Evolutionary conservation across 2,888 invertebrate genomes (phyloP), one percentile per base, ranked within the genome.

Genomic region (Thecophora atra): DNA sequence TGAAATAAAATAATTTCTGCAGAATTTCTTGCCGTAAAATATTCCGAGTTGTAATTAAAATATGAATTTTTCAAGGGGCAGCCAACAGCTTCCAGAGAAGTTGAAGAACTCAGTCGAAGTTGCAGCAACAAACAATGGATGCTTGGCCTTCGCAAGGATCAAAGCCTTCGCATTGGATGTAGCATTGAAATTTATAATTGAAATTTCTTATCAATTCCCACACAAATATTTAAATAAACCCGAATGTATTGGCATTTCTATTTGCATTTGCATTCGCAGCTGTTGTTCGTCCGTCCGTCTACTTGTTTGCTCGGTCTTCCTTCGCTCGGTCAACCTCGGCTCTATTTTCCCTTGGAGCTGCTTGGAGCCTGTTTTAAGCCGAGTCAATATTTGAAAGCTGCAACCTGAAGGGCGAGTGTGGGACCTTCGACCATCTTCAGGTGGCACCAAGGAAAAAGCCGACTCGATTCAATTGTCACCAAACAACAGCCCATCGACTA

Each of bases 171-270:
- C 30, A 56, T 54, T 54, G 11, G 8, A 11, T 37, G 11, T 2
- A 37, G 11, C 11, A 37, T 2, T 37, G 37, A 37, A 67, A 73
- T 73, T 73, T 73, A 73, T 73, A 73, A 73, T 73, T 73, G 73
- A 73, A 73, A 70, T 71, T 67, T 73, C 73, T 73, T 73, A 73
- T 73, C 73, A 65, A 63, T 73, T 67, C 70, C 19, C 67, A 24
- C 51, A 67, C 70, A 73, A 73, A 71, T 73, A 73, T 70, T 73
- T 73, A 62, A 67, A 37, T 44, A 52, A 68, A 58, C 42, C 42
- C 2, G 30, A 68, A 54, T 42, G n/a, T 54, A 11, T 37, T n/a
- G 47, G n/a, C 15, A n/a, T 66, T 42, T 28, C 3, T 62, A 56
- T 5, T 71, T 37, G 30, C 68, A 56, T 17, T 65, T 54, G 51